Evolutionary conservation across 2,113 vertebrate species (phyloP).

Genomic region (Galemys pyrenaicus): DNA sequence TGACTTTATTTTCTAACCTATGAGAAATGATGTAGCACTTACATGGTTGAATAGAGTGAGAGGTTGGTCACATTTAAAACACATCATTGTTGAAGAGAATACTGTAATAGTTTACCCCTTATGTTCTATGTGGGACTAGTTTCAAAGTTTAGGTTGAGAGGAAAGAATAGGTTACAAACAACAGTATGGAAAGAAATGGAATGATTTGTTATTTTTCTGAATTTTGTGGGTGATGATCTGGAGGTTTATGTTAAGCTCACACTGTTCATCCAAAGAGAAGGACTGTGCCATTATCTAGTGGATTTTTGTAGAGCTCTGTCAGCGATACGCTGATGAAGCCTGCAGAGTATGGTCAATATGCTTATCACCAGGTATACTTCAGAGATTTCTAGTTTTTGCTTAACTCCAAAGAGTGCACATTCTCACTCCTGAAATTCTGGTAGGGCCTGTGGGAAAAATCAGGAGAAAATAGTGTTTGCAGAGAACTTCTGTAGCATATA

Average conservation of each 20-base stretch:
- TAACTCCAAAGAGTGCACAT: background rate
- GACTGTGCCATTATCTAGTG: background rate
- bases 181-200: conserved; percentile 11
- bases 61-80: conserved; percentile 35
- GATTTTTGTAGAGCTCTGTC: conserved; percentile 21
- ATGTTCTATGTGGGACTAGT: conserved; percentile 23
- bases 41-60: conserved; percentile 12
- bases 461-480: conserved; percentile 4
- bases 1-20: conserved; percentile 53
- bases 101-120: background rate
- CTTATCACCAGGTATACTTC: conserved; percentile 21
- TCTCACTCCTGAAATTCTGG: conserved; percentile 20
- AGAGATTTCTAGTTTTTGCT: background rate
- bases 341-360: background rate
- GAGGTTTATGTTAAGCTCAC: conserved; percentile 13
- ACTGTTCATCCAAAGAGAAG: background rate
- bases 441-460: conserved; percentile 12
- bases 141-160: conserved; percentile 52
- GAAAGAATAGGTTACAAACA: conserved; percentile 20
- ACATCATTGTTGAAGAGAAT: conserved; percentile 29
- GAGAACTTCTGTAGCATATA: background rate
- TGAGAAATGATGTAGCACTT: conserved; percentile 33
- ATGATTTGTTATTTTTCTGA: conserved; percentile 10
- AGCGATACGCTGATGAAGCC: background rate
- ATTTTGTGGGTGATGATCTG: background rate